Base-by-base conservation (phyloP, 2,797 vertebrate species). In the Characodon lateralis region DNA sequence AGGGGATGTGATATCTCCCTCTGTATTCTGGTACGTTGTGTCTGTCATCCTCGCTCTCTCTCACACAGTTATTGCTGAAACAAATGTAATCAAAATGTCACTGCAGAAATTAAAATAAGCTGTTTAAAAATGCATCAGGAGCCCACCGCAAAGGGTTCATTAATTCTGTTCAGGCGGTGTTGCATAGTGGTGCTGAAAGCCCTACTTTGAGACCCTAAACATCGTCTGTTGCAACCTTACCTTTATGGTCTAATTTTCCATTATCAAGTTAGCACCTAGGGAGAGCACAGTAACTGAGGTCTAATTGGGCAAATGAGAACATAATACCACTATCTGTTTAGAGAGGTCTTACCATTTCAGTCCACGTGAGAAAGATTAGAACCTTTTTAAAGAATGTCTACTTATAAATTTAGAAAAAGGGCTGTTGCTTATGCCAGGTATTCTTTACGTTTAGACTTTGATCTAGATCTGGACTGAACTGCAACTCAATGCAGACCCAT, bases 61-160 rank as follows among this genome's bases (percentile, higher is more conserved):
- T 82, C 85, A 48, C 84, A 50, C 76, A 89, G 89, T 88, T 88
- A 88, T 90, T 91, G 89, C 89, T 87, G 89, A 93, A 92, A 93
- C 91, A 93, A 94, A 94, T 89, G 89, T 89, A 93, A 94, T 93
- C 91, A 93, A 94, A 94, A 92, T 95, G 93, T 93, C 91, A 92
- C 87, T 88, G 90, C 89, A 79, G 79, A 86, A 93, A 93, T 91
- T 88, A 90, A 93, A 93, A 91, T 85, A 76, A 92, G 90, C 88
- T 92, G 92, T 94, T 94, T 92, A 91, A 93, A 93, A 93, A 93
- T 94, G 89, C 91, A 94, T 92, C 91, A 91, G 90, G 83, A 91
- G 82, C 73, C 85, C 79, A 66, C 87, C 88, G 84, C 88, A 79
- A 89, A 89, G 91, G 87, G 76, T 91, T 92, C 90, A 93, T 95